phyloP scores from a whole-genome alignment of 2,113 vertebrate species.

The Grammomys dolichurus region DNA sequence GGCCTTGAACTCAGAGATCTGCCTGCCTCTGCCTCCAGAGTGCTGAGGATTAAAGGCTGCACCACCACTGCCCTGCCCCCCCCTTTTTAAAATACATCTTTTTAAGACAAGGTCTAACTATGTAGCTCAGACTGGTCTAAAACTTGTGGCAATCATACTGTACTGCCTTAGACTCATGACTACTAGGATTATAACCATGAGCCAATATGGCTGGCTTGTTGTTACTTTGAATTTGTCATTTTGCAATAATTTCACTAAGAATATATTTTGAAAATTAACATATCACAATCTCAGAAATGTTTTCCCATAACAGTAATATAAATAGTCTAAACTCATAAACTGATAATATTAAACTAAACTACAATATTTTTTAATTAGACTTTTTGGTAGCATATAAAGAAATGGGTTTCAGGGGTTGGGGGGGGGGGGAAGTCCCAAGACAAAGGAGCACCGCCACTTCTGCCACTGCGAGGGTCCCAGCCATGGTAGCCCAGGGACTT shows the following conservation, averaged over 20 bases:
- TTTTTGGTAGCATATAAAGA: not conserved
- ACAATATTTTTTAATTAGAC: not conserved
- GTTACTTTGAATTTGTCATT: not conserved
- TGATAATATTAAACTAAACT: not conserved
- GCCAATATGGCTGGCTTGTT: not conserved
- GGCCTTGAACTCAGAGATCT: not conserved
- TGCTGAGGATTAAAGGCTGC: too few species aligned
- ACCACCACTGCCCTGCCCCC: too few species aligned
- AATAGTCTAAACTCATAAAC: not conserved
- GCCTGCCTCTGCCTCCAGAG: not conserved
- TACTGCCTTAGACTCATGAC: not conserved
- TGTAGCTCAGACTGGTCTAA: not conserved
- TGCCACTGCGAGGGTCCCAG: too few species aligned
- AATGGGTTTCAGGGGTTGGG: not conserved
- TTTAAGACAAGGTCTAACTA: not conserved
- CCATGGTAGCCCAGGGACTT: too few species aligned
- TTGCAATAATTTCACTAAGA: not conserved
- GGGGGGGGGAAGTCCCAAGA: too few species aligned
- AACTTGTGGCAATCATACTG: not conserved
- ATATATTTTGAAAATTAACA: not conserved
- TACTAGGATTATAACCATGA: not conserved
- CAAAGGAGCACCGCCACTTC: too few species aligned
- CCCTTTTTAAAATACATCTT: too few species aligned
- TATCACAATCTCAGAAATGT: not conserved
- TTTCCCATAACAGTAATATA: not conserved